Base-by-base conservation (phyloP, 2,113 vertebrate species). In the Thunnus thynnus region DNA sequence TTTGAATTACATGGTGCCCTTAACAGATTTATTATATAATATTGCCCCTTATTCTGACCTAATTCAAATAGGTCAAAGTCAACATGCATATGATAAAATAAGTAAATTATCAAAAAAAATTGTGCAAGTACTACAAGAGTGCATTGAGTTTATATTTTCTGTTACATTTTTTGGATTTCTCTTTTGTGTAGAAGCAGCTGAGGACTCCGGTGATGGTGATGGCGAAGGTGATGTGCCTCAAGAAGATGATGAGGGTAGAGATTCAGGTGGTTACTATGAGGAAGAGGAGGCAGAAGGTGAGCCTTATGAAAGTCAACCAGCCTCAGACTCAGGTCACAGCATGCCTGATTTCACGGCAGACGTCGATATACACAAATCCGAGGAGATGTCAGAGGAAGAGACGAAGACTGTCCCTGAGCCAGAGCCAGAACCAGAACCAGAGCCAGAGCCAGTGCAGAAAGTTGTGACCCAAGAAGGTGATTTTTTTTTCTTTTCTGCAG, bases 251-350 rank as follows among this genome's bases (percentile, higher is more conserved):
- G 92, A 92, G 20, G 92, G 78, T 1, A 77, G 86, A 65, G 92
- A 94, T 76, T 92, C 91, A 1, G 92, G 91, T 13, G 91, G 89
- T n/a, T 91, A 91, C 76, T 92, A 86, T 0, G 93, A 95, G 64
- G 91, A 91, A 9, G 91, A 89, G 36, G 85, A 93, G 50, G 81
- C 69, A 2, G 80, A 90, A 8, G 83, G 32, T 8, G 88, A 92
- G 52, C 73, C 83, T 0, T 82, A 76, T 2, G 89, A 91, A 56
- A 84, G 85, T 50, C 86, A 84, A 2, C 56, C 41, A 18, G 4
- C 76, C 30, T 73, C 88, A 65, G 88, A 91, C 41, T 63, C 52
- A 0, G 83, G 75, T 46, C 84, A 60, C 48, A 75, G 72, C 71
- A 58, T 81, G 78, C 86, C 88, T 0, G 93, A 94, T 76, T 83